These are phyloP conservation scores for Ptychobarbus kaznakovi DNA, from an alignment of 2,797 vertebrate genomes.

Conservation along the genomic window DNA sequence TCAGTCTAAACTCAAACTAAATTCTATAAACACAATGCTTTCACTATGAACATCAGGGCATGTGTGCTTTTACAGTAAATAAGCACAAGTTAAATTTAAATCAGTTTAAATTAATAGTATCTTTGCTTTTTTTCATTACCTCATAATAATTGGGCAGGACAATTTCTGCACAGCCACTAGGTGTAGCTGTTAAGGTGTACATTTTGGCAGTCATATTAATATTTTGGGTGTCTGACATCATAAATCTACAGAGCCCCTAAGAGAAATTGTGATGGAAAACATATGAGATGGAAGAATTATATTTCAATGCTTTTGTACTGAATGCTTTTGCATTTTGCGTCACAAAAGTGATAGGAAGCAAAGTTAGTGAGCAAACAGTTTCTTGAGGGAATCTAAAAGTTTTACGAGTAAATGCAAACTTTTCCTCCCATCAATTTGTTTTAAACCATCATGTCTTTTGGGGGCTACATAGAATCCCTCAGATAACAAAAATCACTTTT, in stretches of 20 bases:
- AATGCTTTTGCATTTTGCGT: neutral
- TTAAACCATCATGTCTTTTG: neutral
- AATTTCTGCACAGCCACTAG: neutral
- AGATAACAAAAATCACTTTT: neutral
- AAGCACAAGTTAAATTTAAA: neutral
- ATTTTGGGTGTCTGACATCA: neutral
- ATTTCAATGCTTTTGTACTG: neutral
- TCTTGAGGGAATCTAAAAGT: too few relatives aligned
- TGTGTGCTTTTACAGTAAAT: slow-evolving; percentile 4
- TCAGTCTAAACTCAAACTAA: neutral
- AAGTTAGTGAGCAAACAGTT: too few relatives aligned
- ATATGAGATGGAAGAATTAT: neutral
- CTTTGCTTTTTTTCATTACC: neutral
- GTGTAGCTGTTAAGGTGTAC: neutral
- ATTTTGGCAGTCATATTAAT: neutral
- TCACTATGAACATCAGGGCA: neutral
- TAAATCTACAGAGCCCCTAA: neutral
- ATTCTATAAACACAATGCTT: neutral
- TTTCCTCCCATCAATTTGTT: neutral
- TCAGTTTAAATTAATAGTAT: neutral
- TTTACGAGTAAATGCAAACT: neutral
- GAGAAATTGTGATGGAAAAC: neutral
- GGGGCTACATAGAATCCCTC: neutral
- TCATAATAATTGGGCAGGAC: neutral
- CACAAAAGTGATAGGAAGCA: neutral